Base-by-base conservation (phyloP, 2,888 invertebrate species). In the Pammene fasciana region DNA sequence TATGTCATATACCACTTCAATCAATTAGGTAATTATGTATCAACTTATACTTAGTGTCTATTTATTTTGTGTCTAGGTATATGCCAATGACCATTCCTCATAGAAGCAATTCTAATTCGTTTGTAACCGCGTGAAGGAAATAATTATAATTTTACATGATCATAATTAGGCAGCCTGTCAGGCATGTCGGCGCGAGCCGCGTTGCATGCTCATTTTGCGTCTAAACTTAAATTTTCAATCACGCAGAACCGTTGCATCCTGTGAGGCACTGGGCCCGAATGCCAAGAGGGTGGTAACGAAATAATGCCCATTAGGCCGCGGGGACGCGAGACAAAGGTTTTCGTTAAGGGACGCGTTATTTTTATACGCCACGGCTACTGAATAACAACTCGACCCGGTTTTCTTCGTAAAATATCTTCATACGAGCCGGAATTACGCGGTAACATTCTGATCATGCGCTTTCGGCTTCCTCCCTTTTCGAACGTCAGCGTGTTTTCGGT, bases 161-260 rank as follows among this genome's bases (percentile, higher is more conserved):
- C 16, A 45, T 65, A 55, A 55, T 55, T 34, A 9, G 41, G 52
- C 34, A 45, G 45, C 54, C 1, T 57, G 14, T 66, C 74, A 68
- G 70, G 73, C 75, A 46, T 14, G 14, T 13, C 13, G 50, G 14
- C 18, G 34, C 50, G 36, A 61, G 60, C 43, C 48, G 9, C 16
- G 38, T 38, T 18, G 60, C 45, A 45, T 36, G 50, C 26, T 52
- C 62, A 72, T 74, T 78, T 78, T 79, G 78, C 75, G 76, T 75
- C 75, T 71, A 79, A 77, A 84, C 88, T 89, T 80, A 81, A 79
- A 89, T 86, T 88, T 70, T 85, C 81, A 81, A 87, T 89, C 92
- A 92, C 90, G 90, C 78, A 80, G 81, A 80, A 80, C 87, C 81
- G 90, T 89, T 89, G 91, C 89, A 90, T 92, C 92, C 92, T 90